These are phyloP conservation scores for Albula goreensis DNA, from an alignment of 2,113 vertebrate genomes.

Conservation along the genomic window DNA sequence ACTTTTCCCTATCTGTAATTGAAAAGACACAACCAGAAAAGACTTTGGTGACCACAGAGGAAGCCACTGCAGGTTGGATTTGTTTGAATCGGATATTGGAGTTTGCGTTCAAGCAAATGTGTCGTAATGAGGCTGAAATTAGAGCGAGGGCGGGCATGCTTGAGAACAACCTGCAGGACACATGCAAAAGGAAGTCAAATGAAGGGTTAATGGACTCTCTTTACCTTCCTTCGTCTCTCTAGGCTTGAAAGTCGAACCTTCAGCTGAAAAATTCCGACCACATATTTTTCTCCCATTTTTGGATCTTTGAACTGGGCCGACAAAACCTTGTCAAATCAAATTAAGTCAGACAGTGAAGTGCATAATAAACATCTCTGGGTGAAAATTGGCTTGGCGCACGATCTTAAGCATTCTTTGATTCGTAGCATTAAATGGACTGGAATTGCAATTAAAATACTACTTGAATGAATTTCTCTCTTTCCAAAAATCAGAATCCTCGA, in stretches of 20 bases:
- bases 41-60: slow-evolving; percentile 66
- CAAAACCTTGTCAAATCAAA: slow-evolving; percentile 69
- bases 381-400: too few species aligned
- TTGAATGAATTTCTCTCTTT: too few species aligned
- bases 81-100: not conserved
- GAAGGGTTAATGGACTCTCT: not conserved
- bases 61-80: slow-evolving; percentile 30
- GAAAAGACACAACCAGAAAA: slow-evolving; percentile 47
- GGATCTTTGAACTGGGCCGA: slow-evolving; percentile 55
- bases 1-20: slow-evolving; percentile 7
- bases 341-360: slow-evolving; percentile 55
- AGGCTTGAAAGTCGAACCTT: slow-evolving; percentile 46
- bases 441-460: not conserved
- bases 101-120: not conserved
- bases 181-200: not conserved
- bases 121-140: not conserved
- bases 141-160: not conserved
- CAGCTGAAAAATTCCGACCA: slow-evolving; percentile 59
- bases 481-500: too few species aligned
- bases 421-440: not conserved
- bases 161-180: not conserved
- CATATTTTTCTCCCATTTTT: slow-evolving; percentile 66
- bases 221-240: slow-evolving; percentile 10
- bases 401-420: not conserved
- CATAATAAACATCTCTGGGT: slow-evolving; percentile 58